A percentile compares a stretch with the other conserved stretches of the same genome.
Conservation (phyloP, 2,797 vertebrate genomes). For the Lateolabrax maculatus region DNA sequence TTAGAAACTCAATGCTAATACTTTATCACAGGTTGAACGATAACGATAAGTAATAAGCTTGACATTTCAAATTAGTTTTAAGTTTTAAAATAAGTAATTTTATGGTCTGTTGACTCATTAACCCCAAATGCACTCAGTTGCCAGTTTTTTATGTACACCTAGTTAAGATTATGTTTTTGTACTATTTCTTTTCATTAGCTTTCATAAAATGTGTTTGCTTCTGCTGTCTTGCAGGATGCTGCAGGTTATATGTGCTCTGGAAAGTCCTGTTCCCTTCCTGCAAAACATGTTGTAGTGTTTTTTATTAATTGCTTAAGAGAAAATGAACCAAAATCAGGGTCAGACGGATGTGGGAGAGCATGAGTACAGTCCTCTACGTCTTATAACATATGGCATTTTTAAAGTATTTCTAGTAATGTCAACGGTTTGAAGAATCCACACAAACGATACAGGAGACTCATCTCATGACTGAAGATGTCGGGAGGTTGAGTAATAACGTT, state of each 20-base stretch:
- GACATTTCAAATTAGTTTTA: constrained; percentile 9
- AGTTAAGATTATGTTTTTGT: no score
- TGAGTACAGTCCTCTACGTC: no score
- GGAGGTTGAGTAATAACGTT: no score
- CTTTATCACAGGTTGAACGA: background rate
- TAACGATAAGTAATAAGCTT: constrained; percentile 9
- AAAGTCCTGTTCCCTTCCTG: background rate
- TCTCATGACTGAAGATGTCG: no score
- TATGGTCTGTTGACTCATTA: background rate
- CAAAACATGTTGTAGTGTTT: background rate
- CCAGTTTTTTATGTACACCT: background rate
- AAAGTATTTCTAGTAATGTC: background rate
- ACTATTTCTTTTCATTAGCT: background rate
- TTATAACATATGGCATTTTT: no score
- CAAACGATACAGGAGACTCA: no score
- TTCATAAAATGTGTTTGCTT: background rate
- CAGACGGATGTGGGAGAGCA: no score
- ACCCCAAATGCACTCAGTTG: background rate
- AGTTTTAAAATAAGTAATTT: background rate
- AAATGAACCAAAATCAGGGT: background rate
- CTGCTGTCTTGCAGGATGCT: no score
- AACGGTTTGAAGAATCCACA: no score
- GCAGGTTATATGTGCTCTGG: background rate
- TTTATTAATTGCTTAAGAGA: background rate
- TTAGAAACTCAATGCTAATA: constrained; percentile 25